A percentile compares a stretch with the other conserved stretches of the same genome.
These are phyloP conservation scores for Sepiola atlantica DNA, from an alignment of 2,888 invertebrate genomes.

Conservation along the genomic window DNA sequence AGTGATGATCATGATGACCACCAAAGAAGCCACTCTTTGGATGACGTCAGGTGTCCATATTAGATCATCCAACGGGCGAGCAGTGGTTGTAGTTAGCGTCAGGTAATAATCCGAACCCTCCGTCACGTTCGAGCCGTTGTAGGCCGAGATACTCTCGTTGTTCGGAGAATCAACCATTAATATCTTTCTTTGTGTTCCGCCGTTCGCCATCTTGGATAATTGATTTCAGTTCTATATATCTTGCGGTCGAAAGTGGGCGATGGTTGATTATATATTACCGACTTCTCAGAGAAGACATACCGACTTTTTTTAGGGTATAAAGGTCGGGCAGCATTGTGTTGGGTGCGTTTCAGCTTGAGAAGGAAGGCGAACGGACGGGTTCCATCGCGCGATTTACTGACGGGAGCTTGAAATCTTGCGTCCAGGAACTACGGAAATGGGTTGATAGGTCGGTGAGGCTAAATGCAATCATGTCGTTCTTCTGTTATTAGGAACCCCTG, in stretches of 20 bases:
- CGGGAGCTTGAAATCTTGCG: background rate
- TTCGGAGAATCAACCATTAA: background rate
- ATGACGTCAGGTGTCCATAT: constrained; percentile 74
- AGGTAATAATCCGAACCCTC: background rate
- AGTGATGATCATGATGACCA: constrained; percentile 73
- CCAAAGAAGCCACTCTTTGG: constrained; percentile 73
- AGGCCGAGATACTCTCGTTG: background rate
- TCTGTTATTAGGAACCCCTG: background rate
- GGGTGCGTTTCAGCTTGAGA: background rate
- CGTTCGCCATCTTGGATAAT: background rate
- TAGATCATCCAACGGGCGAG: background rate
- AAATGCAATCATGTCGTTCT: background rate
- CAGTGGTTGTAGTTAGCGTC: background rate
- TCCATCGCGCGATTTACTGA: background rate
- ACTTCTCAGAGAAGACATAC: background rate
- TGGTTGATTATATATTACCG: background rate
- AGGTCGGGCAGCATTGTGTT: background rate
- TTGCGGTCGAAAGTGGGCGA: background rate
- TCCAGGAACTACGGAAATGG: background rate
- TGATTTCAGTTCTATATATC: background rate
- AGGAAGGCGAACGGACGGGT: background rate
- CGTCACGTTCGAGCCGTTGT: background rate
- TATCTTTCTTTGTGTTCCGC: background rate
- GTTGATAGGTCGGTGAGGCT: background rate
- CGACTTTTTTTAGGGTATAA: background rate